Percentiles rank a stretch among this genome's conserved stretches.
These are phyloP conservation scores for Trilocha varians DNA, from an alignment of 2,888 invertebrate genomes.

Conservation along the genomic window DNA sequence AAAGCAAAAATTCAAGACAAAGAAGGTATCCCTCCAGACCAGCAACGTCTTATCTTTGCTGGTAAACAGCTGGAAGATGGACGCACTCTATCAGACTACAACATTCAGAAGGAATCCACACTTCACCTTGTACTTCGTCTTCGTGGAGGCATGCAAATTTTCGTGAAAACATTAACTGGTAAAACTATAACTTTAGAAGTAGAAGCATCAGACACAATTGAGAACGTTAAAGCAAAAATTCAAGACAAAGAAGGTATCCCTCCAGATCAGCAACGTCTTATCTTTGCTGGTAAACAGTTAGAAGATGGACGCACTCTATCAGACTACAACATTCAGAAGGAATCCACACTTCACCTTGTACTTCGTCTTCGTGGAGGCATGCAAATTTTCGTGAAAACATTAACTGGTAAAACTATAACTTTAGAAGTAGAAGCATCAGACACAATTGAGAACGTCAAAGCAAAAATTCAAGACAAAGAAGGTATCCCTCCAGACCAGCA, in stretches of 20 bases:
- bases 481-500: conserved; percentile 22
- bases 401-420: conserved; percentile 31
- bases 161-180: conserved; percentile 26
- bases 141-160: conserved; percentile 30
- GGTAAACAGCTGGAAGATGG: conserved; percentile 29
- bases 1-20: conserved; percentile 23
- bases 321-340: conserved; percentile 39
- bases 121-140: conserved; percentile 25
- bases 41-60: conserved; percentile 31
- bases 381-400: conserved; percentile 37
- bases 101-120: conserved; percentile 30
- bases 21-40: conserved; percentile 31
- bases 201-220: conserved; percentile 33
- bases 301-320: conserved; percentile 38
- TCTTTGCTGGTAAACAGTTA: conserved; percentile 35
- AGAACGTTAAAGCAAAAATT: conserved; percentile 34
- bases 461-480: conserved; percentile 21
- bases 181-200: conserved; percentile 31
- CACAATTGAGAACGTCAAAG: conserved; percentile 21
- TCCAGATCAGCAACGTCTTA: conserved; percentile 32
- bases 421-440: conserved; percentile 22
- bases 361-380: conserved; percentile 35
- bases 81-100: conserved; percentile 24
- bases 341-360: conserved; percentile 32
- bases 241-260: conserved; percentile 38